Percentiles rank a stretch among this genome's conserved stretches.
phyloP scores from a whole-genome alignment of 1,140 invertebrate genomes.

The Metaphire vulgaris region DNA sequence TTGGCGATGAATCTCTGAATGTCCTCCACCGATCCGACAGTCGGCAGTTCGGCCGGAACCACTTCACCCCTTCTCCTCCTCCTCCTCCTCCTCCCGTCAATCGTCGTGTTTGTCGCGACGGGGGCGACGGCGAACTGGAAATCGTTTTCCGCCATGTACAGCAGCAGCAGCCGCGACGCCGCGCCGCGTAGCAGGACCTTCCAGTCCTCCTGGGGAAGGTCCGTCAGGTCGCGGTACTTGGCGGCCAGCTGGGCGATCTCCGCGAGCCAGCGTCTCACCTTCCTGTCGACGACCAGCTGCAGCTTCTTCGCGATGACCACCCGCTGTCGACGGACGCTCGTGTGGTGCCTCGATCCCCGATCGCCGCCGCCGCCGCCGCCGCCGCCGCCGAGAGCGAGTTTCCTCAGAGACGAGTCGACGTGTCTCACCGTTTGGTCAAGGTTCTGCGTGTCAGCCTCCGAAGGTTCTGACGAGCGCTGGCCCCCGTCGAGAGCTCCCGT shows the following conservation, averaged over 20 bases:
- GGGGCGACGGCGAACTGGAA: constrained; percentile 49
- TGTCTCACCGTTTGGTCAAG: too few relatives aligned
- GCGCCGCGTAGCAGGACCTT: constrained; percentile 42
- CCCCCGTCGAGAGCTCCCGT: too few relatives aligned
- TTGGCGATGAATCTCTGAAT: constrained; percentile 46
- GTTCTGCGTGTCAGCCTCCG: too few relatives aligned
- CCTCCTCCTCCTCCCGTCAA: neutral
- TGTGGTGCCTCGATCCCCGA: too few relatives aligned
- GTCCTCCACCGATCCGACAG: constrained; percentile 47
- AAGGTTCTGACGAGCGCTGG: too few relatives aligned
- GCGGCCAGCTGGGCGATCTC: constrained; percentile 46
- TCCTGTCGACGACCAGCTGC: constrained; percentile 45
- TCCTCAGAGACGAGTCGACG: too few relatives aligned
- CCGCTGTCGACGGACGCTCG: neutral
- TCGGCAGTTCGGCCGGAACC: constrained; percentile 33
- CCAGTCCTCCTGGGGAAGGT: constrained; percentile 44
- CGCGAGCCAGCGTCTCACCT: constrained; percentile 49
- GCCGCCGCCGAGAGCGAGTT: too few relatives aligned
- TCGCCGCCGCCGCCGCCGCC: too few relatives aligned
- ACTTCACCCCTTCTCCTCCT: neutral
- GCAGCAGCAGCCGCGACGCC: constrained; percentile 43
- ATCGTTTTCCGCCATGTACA: constrained; percentile 49
- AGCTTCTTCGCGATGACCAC: constrained; percentile 46
- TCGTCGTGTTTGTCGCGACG: constrained; percentile 6
- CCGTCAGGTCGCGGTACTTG: constrained; percentile 42